Percentiles rank a stretch among this genome's conserved stretches.
Conservation (phyloP, 2,797 vertebrate genomes). For the Schizopygopsis pylzovi region DNA sequence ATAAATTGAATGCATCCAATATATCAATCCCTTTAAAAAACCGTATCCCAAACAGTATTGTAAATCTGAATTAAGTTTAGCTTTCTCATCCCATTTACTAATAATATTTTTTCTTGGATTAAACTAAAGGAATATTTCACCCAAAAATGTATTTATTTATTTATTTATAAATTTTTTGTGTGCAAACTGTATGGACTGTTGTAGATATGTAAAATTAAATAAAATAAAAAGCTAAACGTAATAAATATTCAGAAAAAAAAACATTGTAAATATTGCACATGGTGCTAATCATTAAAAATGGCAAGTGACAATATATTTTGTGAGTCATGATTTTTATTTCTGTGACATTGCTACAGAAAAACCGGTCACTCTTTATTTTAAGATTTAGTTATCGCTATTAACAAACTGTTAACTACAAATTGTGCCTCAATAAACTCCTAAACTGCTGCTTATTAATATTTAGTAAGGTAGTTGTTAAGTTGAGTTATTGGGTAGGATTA, state of each 20-base stretch:
- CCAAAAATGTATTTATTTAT: too few species aligned
- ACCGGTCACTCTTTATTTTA: too few species aligned
- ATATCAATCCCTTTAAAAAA: background rate
- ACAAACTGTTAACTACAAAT: too few species aligned
- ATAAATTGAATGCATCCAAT: background rate
- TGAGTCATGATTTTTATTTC: background rate
- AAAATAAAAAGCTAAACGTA: too few species aligned
- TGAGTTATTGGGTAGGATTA: too few species aligned
- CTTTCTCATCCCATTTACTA: background rate
- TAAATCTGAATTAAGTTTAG: background rate
- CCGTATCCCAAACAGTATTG: background rate
- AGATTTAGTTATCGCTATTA: too few species aligned
- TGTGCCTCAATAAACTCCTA: too few species aligned
- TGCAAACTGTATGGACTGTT: background rate
- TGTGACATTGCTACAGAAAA: background rate
- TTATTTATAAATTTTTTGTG: background rate
- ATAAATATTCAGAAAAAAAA: background rate
- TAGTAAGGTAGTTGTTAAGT: too few species aligned
- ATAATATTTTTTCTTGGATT: background rate
- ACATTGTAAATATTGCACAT: background rate
- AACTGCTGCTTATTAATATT: too few species aligned
- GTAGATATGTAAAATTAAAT: background rate
- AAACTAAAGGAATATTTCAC: background rate
- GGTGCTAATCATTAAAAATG: background rate
- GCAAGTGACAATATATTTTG: constrained; percentile 1